phyloP scores from a whole-genome alignment of 2,113 vertebrate genomes.

The Brachirus orientalis region DNA sequence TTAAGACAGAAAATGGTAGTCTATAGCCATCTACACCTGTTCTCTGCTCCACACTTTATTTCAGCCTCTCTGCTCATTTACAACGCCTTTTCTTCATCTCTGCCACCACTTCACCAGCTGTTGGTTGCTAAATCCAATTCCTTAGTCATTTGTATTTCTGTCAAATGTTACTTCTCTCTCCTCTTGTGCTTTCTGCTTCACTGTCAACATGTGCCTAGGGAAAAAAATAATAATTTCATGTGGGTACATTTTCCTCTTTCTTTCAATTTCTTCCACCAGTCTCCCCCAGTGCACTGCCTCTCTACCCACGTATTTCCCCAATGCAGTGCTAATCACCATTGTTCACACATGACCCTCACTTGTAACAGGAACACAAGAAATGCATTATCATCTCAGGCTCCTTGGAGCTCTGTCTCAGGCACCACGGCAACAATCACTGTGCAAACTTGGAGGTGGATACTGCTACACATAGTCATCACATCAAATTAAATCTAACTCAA shows the following conservation, averaged over 20 bases:
- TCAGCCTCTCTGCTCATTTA: conserved; percentile 28
- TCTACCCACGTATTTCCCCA: conserved; percentile 7
- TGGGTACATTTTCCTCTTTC: conserved; percentile 44
- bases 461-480: conserved; percentile 33
- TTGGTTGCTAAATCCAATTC: conserved; percentile 58
- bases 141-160: conserved; percentile 53
- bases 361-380: conserved; percentile 73
- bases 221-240: conserved; percentile 39
- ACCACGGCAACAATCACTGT: conserved; percentile 40
- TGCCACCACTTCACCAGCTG: conserved; percentile 60
- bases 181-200: conserved; percentile 12
- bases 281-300: conserved; percentile 25
- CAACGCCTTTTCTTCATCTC: conserved; percentile 34
- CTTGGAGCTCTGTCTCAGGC: conserved; percentile 24
- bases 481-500: conserved; percentile 52
- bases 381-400: conserved; percentile 71
- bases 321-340: conserved; percentile 61
- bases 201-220: conserved; percentile 42
- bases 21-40: conserved; percentile 49
- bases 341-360: conserved; percentile 68
- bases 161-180: conserved; percentile 41
- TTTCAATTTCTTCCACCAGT: conserved; percentile 43
- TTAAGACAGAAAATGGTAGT: conserved; percentile 54
- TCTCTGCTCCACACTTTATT: conserved; percentile 27
- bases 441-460: conserved; percentile 29